A percentile compares a stretch with the other conserved stretches of the same genome.
Conservation (phyloP, 1,140 invertebrate species). For the Adoxophyes honmai region DNA sequence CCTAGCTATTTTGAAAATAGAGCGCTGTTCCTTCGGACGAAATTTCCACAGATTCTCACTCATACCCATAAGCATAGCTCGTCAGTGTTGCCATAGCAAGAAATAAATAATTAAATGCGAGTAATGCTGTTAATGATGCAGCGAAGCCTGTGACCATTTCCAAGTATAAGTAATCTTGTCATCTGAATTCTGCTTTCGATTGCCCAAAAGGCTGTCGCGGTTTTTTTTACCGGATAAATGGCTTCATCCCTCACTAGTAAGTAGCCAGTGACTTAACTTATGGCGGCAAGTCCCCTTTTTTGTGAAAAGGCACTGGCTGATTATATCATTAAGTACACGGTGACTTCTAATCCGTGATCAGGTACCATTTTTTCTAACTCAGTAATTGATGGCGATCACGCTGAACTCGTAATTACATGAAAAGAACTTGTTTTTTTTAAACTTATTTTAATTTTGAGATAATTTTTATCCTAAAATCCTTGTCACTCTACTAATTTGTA, state of each 20-base stretch:
- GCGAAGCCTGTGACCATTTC: conserved; percentile 56
- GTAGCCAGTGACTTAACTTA: conserved; percentile 34
- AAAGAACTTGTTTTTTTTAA: no score
- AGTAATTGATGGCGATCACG: no score
- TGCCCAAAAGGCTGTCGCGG: conserved; percentile 41
- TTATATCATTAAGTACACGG: conserved; percentile 15
- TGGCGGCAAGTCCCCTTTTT: conserved; percentile 47
- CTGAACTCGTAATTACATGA: no score
- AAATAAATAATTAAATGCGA: conserved; percentile 59
- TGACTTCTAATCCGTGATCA: no score
- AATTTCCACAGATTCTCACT: not conserved
- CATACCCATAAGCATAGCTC: not conserved
- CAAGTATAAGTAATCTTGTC: conserved; percentile 66
- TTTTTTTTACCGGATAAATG: conserved; percentile 63
- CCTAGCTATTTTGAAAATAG: conserved; percentile 5
- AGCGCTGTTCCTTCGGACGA: not conserved
- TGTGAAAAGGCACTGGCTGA: conserved; percentile 4
- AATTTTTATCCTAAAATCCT: no score
- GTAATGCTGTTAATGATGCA: conserved; percentile 66
- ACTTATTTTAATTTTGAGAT: no score
- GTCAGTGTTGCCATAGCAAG: conserved; percentile 25
- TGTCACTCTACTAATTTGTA: no score
- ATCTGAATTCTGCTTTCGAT: conserved; percentile 60
- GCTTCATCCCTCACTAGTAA: conserved; percentile 51
- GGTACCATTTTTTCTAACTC: no score